These are phyloP conservation scores for Microplitis mediator DNA, from an alignment of 1,140 invertebrate genomes.

Conservation along the genomic window DNA sequence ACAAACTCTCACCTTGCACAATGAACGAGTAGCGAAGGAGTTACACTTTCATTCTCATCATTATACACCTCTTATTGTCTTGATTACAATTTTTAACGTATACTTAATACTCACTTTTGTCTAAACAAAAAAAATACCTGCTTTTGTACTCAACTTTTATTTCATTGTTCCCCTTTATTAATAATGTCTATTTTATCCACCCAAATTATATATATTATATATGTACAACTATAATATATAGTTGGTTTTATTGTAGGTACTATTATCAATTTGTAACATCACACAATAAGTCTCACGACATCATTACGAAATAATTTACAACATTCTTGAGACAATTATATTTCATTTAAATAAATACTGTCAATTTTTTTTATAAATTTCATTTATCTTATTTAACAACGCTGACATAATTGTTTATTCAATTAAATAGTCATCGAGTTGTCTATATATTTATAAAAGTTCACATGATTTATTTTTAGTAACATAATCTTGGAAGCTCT, in stretches of 20 bases:
- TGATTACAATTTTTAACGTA: background rate
- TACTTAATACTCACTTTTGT: background rate
- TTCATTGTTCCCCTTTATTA: background rate
- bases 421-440: too few species aligned
- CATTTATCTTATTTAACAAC: too few species aligned
- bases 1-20: slow-evolving; percentile 15
- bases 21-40: background rate
- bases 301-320: too few species aligned
- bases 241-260: background rate
- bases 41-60: slow-evolving; percentile 27
- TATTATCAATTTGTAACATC: too few species aligned
- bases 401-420: too few species aligned
- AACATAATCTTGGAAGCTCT: background rate
- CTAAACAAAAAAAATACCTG: background rate
- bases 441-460: too few species aligned
- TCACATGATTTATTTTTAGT: background rate
- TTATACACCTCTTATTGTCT: slow-evolving; percentile 16
- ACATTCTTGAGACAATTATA: too few species aligned
- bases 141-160: background rate
- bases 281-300: too few species aligned
- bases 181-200: background rate
- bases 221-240: background rate
- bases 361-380: background rate
- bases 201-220: background rate
- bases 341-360: background rate